A percentile compares a stretch with the other conserved stretches of the same genome.
Conservation (phyloP, 2,797 vertebrate genomes). For the Acanthiza pusilla region DNA sequence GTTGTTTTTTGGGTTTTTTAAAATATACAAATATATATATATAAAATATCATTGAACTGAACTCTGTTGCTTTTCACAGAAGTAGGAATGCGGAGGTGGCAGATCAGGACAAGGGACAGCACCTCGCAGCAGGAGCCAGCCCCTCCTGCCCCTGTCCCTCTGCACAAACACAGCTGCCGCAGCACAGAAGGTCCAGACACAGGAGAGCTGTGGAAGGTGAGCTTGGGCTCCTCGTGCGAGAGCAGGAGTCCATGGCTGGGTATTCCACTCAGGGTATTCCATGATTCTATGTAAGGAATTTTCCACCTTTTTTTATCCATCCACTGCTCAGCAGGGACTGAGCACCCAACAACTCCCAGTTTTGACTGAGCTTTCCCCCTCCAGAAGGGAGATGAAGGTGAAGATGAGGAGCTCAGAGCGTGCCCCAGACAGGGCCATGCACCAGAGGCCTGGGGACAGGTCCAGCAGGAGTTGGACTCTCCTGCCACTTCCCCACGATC, state of each 20-base stretch:
- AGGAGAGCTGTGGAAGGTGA: accelerated
- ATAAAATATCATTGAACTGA: too few relatives aligned
- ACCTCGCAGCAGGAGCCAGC: background rate
- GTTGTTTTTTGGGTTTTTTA: too few relatives aligned
- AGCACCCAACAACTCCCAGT: accelerated
- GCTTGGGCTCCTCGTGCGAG: background rate
- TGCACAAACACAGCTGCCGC: accelerated
- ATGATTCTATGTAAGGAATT: accelerated
- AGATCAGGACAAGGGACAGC: accelerated
- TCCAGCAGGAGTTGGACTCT: background rate
- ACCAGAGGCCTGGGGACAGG: accelerated
- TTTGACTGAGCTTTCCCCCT: background rate
- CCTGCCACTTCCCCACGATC: accelerated
- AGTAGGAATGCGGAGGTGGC: background rate
- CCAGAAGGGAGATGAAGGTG: background rate
- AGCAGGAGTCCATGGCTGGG: accelerated
- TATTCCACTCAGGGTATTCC: background rate
- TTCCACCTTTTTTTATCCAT: background rate
- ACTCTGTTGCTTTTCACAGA: accelerated
- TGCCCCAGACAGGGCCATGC: accelerated
- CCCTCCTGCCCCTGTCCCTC: background rate
- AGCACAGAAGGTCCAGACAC: accelerated
- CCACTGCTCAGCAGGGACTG: background rate
- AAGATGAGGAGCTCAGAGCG: background rate
- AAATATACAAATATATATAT: too few relatives aligned